These are phyloP conservation scores for Agrilus planipennis DNA, from an alignment of 1,140 invertebrate genomes.

Conservation along the genomic window DNA sequence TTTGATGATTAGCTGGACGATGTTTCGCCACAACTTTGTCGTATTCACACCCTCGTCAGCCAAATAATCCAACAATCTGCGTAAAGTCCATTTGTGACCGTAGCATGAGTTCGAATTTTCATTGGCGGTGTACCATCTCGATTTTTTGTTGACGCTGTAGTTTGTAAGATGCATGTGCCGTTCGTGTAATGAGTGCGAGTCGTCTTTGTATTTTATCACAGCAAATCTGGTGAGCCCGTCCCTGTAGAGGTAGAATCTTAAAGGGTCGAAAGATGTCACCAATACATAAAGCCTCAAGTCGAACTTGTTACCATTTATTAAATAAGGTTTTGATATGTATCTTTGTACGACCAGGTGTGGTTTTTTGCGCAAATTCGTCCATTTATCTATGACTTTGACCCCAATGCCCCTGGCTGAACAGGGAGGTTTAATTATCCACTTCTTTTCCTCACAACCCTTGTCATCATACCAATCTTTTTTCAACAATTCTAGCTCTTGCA, in stretches of 20 bases:
- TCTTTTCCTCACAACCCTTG: constrained; percentile 51
- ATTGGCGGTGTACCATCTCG: constrained; percentile 73
- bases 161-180: constrained; percentile 97
- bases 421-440: constrained; percentile 78
- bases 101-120: constrained; percentile 72
- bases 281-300: constrained; percentile 86
- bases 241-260: constrained; percentile 85
- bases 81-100: constrained; percentile 69
- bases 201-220: constrained; percentile 70
- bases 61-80: constrained; percentile 44
- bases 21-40: constrained; percentile 61
- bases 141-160: constrained; percentile 93
- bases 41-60: constrained; percentile 57
- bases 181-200: constrained; percentile 67
- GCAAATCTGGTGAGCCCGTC: constrained; percentile 91
- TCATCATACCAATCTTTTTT: constrained; percentile 79
- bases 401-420: constrained; percentile 91
- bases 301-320: constrained; percentile 92
- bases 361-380: constrained; percentile 86
- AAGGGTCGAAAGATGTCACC: constrained; percentile 88
- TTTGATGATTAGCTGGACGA: constrained; percentile 68
- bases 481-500: constrained; percentile 70
- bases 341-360: constrained; percentile 81
- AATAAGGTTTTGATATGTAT: constrained; percentile 75
- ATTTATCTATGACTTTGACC: constrained; percentile 85